These are phyloP conservation scores for Epinotia demarniana DNA, from an alignment of 2,888 invertebrate genomes.

Conservation along the genomic window DNA sequence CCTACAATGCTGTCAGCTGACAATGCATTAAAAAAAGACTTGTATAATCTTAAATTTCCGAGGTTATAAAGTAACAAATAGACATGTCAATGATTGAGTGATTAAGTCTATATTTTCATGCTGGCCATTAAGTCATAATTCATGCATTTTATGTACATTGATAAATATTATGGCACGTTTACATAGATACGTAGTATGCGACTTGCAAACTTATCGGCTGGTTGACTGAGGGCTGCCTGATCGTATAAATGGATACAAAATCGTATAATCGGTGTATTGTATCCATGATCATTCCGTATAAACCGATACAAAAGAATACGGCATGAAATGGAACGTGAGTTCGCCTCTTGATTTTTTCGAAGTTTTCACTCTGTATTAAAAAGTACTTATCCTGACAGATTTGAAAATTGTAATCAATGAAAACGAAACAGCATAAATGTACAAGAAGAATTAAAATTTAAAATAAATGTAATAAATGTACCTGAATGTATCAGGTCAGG, in stretches of 20 bases:
- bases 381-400: not conserved
- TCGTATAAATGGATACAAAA: constrained; percentile 15
- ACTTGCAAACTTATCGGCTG: not conserved
- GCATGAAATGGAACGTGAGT: not conserved
- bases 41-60: too few relatives aligned
- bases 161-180: not conserved
- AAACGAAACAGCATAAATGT: not conserved
- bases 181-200: not conserved
- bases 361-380: not conserved
- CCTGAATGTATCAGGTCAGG: too few relatives aligned
- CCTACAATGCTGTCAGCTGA: too few relatives aligned
- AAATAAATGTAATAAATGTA: too few relatives aligned
- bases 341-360: constrained; percentile 4
- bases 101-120: too few relatives aligned
- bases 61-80: too few relatives aligned
- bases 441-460: too few relatives aligned
- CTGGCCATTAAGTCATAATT: too few relatives aligned
- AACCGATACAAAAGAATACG: constrained; percentile 1
- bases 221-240: not conserved
- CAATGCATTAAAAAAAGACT: too few relatives aligned
- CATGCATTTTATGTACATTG: not conserved
- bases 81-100: too few relatives aligned
- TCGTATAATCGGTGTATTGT: constrained; percentile 12
- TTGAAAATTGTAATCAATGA: not conserved
- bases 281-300: constrained; percentile 9